Evolutionary conservation across 2,797 vertebrate genomes (phyloP), one percentile per base, ranked within the genome.

Genomic region (Melanotaenia maccullochi): DNA sequence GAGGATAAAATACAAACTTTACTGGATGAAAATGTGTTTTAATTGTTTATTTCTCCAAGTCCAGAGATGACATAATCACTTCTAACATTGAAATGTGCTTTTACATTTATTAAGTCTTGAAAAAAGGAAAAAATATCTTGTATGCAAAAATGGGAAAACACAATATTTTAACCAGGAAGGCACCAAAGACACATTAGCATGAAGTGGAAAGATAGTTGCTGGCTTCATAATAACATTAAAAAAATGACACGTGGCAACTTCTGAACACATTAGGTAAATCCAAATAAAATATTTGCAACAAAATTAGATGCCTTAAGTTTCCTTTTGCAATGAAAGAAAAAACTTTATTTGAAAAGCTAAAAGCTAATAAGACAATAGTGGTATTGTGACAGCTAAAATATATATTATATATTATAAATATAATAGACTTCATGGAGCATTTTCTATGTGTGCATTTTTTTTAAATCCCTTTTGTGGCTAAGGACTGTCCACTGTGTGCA

Each of bases 401-500:
- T 92, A 94, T 94, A 93, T 94, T 93, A 94, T 89, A 93, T 92
- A 83, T 92, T 90, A 94, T 94, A 95, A 93, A 94, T 93, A 94
- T 77, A 85, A 91, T 84, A 83, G 82, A 86, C 78, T 88, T 87
- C 87, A 90, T 69, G 75, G 76, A 82, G 83, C 87, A 90, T 88
- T 82, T 76, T 81, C 76, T 80, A 68, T 33, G 60, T 82, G 73
- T 86, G 79, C 81, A 68, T 76, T 84, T 81, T 47, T 47, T 76
- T 88, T 84, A 85, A 78, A 33, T 92, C 86, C 87, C 88, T 87
- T 89, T 84, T 78, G 82, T 90, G 87, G 85, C 85, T 70, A 84
- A 62, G 83, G 72, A 64, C 69, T 64, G 69, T 78, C 83, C 78
- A 85, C 84, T 73, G 60, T 71, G 87, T 91, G 79, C 90, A 89